phyloP scores from a whole-genome alignment of 2,888 invertebrate genomes.

The Selenia dentaria region DNA sequence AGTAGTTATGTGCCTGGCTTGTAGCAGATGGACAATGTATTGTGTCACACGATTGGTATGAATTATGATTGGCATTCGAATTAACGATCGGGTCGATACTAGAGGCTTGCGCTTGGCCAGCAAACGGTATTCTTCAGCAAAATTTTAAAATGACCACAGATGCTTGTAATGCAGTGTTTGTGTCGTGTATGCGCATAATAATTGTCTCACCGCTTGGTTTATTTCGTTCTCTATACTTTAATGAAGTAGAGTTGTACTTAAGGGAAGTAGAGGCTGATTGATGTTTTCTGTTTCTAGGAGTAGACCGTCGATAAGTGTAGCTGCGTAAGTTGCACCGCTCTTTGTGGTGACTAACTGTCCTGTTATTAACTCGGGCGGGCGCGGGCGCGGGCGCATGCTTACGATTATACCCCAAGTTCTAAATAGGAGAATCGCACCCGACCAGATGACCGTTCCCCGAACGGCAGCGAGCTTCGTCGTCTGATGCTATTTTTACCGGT shows the following conservation, averaged over 20 bases:
- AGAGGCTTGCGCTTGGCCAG: slow-evolving; percentile 42
- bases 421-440: slow-evolving; percentile 41
- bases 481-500: slow-evolving; percentile 67
- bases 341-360: slow-evolving; percentile 81
- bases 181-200: slow-evolving; percentile 70
- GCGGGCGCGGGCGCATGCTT: slow-evolving; percentile 63
- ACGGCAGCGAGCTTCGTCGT: slow-evolving; percentile 52
- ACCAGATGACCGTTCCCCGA: slow-evolving; percentile 58
- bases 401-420: slow-evolving; percentile 48
- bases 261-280: slow-evolving; percentile 76
- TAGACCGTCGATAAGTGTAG: slow-evolving; percentile 78
- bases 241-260: slow-evolving; percentile 53
- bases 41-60: slow-evolving; percentile 58
- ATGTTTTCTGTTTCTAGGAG: slow-evolving; percentile 85
- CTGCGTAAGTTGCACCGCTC: slow-evolving; percentile 83
- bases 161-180: slow-evolving; percentile 65
- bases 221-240: slow-evolving; percentile 54
- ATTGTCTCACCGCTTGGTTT: slow-evolving; percentile 69
- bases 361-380: slow-evolving; percentile 63
- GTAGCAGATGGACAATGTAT: slow-evolving; percentile 54
- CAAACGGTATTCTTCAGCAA: slow-evolving; percentile 35
- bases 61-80: slow-evolving; percentile 67
- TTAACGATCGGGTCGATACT: slow-evolving; percentile 43
- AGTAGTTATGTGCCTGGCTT: slow-evolving; percentile 65
- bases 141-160: slow-evolving; percentile 53